Percentiles rank a stretch among this genome's conserved stretches.
Conservation (phyloP, 2,888 invertebrate species). For the Epistrophella euchroma region DNA sequence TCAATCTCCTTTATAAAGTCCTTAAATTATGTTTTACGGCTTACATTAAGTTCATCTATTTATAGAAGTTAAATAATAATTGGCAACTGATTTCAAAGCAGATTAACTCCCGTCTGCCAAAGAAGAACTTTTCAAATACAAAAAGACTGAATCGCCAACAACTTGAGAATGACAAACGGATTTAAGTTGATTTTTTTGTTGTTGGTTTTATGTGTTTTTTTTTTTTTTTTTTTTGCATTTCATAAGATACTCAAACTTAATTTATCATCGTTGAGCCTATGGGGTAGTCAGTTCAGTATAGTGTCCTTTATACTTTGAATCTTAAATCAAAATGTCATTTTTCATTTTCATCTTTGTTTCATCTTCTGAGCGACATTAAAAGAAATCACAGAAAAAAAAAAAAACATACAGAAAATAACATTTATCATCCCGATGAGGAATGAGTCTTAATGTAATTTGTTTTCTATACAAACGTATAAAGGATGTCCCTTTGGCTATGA, state of each 20-base stretch:
- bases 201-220: background rate
- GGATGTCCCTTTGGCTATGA: background rate
- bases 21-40: background rate
- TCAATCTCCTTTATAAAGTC: background rate
- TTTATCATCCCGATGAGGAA: slow-evolving; percentile 44
- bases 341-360: slow-evolving; percentile 63
- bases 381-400: slow-evolving; percentile 27
- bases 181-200: slow-evolving; percentile 1
- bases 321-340: slow-evolving; percentile 71
- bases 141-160: slow-evolving; percentile 30
- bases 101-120: slow-evolving; percentile 37
- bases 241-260: slow-evolving; percentile 4
- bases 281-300: slow-evolving; percentile 1
- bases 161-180: slow-evolving; percentile 66
- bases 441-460: slow-evolving; percentile 59
- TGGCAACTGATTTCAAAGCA: slow-evolving; percentile 39
- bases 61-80: slow-evolving; percentile 18
- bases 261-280: slow-evolving; percentile 74
- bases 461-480: slow-evolving; percentile 42
- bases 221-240: background rate
- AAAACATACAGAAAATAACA: slow-evolving; percentile 18
- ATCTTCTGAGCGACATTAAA: slow-evolving; percentile 46
- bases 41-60: background rate
- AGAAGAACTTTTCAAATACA: slow-evolving; percentile 8
- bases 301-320: slow-evolving; percentile 46